phyloP scores from a whole-genome alignment of 2,113 vertebrate species.

The Neodontobutis hainanensis region DNA sequence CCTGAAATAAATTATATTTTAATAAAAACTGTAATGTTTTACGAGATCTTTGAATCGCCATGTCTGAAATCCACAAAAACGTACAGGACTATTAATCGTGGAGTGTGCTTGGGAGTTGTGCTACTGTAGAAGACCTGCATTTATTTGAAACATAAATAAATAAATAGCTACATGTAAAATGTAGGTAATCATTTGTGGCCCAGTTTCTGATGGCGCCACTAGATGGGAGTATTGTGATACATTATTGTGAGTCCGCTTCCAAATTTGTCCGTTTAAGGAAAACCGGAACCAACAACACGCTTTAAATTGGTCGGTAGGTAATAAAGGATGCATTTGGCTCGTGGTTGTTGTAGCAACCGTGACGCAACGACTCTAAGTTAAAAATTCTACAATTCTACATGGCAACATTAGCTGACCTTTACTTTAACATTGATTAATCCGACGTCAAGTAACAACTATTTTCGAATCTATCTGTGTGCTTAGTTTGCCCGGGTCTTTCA shows the following conservation, averaged over 20 bases:
- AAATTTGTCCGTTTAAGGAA: conserved; percentile 25
- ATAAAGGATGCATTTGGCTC: not conserved
- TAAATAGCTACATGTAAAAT: not conserved
- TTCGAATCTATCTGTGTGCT: not conserved
- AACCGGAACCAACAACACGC: conserved; percentile 45
- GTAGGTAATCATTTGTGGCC: conserved; percentile 7
- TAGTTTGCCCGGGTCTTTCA: not conserved
- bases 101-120: too few species aligned
- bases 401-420: too few species aligned
- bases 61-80: too few species aligned
- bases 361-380: too few species aligned
- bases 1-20: not conserved
- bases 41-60: too few species aligned
- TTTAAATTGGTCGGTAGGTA: not conserved
- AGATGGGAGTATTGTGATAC: conserved; percentile 23
- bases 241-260: conserved; percentile 1
- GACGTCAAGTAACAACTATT: not conserved
- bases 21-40: not conserved
- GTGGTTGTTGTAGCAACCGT: conserved; percentile 72
- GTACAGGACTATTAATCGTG: too few species aligned
- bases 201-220: conserved; percentile 3
- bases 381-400: too few species aligned
- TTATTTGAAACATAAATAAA: not conserved
- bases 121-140: too few species aligned
- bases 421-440: not conserved